These are phyloP conservation scores for Flexamia atlantica DNA, from an alignment of 2,888 invertebrate species.

Conservation along the genomic window DNA sequence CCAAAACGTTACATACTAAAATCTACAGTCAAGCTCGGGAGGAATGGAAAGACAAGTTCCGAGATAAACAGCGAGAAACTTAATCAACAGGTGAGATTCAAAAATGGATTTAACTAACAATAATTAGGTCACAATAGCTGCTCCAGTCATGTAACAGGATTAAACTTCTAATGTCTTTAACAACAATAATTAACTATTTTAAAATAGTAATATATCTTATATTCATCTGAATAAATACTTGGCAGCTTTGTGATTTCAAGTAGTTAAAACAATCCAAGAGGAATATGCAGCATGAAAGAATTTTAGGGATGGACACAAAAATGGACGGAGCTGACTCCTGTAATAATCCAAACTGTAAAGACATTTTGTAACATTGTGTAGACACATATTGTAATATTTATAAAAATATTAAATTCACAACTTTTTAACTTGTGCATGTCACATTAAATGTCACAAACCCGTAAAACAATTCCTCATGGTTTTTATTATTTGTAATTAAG, in stretches of 20 bases:
- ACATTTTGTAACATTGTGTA: not conserved
- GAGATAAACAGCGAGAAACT: not conserved
- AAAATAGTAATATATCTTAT: not conserved
- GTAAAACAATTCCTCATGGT: too few relatives aligned
- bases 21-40: slow-evolving; percentile 22
- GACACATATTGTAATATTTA: too few relatives aligned
- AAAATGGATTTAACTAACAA: not conserved
- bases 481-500: too few relatives aligned
- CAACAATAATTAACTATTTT: not conserved
- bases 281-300: not conserved
- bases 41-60: not conserved
- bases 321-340: not conserved
- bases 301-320: not conserved
- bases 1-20: slow-evolving; percentile 31
- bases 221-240: not conserved
- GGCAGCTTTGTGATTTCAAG: not conserved
- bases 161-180: not conserved
- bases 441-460: too few relatives aligned
- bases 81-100: not conserved
- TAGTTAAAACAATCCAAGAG: not conserved
- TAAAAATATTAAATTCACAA: too few relatives aligned
- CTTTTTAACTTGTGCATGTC: too few relatives aligned
- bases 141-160: not conserved
- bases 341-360: not conserved
- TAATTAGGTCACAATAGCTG: not conserved